phyloP scores from a whole-genome alignment of 2,888 invertebrate species.

The Calameuta filiformis region DNA sequence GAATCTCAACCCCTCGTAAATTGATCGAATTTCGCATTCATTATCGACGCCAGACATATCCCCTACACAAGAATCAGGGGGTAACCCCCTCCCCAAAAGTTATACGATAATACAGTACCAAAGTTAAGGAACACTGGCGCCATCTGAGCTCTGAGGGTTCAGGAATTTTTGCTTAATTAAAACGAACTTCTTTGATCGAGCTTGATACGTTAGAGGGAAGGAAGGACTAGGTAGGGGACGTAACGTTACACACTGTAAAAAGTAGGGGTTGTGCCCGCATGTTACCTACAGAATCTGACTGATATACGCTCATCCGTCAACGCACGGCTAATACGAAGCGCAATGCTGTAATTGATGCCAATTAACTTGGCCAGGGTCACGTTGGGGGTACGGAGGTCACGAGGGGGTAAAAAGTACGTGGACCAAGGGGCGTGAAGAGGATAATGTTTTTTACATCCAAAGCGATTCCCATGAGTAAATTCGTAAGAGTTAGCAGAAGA shows the following conservation, averaged over 20 bases:
- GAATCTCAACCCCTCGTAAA: not conserved
- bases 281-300: not conserved
- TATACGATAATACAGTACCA: not conserved
- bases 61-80: not conserved
- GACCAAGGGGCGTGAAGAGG: not conserved
- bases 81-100: not conserved
- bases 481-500: not conserved
- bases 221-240: not conserved
- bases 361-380: conserved; percentile 23
- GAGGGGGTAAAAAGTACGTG: not conserved
- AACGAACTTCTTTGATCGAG: not conserved
- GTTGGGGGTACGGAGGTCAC: not conserved
- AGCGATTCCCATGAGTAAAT: not conserved
- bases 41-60: not conserved
- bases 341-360: conserved; percentile 32
- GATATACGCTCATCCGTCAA: not conserved
- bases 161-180: not conserved
- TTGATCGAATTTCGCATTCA: not conserved
- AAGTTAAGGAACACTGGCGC: not conserved
- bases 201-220: not conserved
- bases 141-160: not conserved
- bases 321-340: conserved; percentile 14
- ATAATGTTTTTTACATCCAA: not conserved
- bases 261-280: not conserved
- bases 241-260: not conserved